phyloP scores from a whole-genome alignment of 2,797 vertebrate genomes.

The Hozukius guyotensis region DNA sequence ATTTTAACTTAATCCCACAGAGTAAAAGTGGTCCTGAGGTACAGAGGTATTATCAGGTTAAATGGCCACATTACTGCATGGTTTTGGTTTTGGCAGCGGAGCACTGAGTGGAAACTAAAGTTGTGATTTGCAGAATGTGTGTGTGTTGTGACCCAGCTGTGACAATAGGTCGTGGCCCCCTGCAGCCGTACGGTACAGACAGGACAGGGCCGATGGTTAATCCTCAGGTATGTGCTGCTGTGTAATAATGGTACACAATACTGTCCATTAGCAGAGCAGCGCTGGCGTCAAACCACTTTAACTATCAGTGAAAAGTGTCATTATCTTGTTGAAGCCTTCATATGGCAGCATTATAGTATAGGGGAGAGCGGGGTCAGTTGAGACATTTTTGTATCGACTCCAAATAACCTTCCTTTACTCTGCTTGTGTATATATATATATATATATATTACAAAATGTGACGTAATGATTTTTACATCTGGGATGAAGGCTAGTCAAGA shows the following conservation, averaged over 20 bases:
- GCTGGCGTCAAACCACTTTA: conserved; percentile 14
- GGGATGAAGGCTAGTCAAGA: not conserved
- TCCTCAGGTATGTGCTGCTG: conserved; percentile 79
- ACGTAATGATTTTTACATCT: not conserved
- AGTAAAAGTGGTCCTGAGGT: not conserved
- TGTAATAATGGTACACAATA: conserved; percentile 65
- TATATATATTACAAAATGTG: not conserved
- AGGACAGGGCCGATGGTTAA: conserved; percentile 69
- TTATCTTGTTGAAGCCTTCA: conserved; percentile 16
- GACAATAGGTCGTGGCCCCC: conserved; percentile 70
- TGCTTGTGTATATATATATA: not conserved
- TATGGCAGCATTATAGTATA: not conserved
- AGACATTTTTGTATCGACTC: too few species aligned
- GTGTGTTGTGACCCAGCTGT: conserved; percentile 63
- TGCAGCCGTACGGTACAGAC: conserved; percentile 58
- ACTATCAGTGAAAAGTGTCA: not conserved
- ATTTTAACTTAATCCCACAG: not conserved
- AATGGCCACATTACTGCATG: not conserved
- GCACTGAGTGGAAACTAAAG: conserved; percentile 17
- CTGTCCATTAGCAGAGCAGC: conserved; percentile 34
- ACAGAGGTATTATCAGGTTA: not conserved
- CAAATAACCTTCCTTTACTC: too few species aligned
- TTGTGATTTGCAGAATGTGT: conserved; percentile 39
- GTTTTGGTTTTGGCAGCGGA: not conserved
- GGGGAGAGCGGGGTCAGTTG: too few species aligned